A percentile compares a stretch with the other conserved stretches of the same genome.
These are phyloP conservation scores for Dendrocopos noguchii DNA, from an alignment of 2,113 vertebrate species.

Conservation along the genomic window DNA sequence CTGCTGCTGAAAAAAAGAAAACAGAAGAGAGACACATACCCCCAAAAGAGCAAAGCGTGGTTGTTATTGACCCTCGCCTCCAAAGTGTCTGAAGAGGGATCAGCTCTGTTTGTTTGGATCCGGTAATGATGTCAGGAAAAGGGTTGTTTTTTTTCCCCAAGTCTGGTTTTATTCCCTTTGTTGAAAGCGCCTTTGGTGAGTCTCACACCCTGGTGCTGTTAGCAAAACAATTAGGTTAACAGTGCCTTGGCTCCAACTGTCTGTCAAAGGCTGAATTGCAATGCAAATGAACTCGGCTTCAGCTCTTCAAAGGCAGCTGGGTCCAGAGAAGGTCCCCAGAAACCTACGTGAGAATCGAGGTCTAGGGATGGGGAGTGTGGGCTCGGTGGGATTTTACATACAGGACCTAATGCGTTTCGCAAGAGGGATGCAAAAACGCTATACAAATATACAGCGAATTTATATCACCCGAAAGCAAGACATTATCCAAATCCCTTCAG, in stretches of 20 bases:
- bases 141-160: background rate
- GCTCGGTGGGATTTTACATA: background rate
- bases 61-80: slow-evolving; percentile 21
- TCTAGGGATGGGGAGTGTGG: background rate
- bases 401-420: background rate
- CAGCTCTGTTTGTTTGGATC: slow-evolving; percentile 40
- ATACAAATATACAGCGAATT: background rate
- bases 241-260: slow-evolving; percentile 66
- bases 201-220: slow-evolving; percentile 66
- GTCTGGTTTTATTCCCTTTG: slow-evolving; percentile 35
- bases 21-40: background rate
- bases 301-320: slow-evolving; percentile 45
- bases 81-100: slow-evolving; percentile 26
- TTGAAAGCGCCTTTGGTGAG: slow-evolving; percentile 58
- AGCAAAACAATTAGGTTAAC: slow-evolving; percentile 74
- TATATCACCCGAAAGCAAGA: background rate
- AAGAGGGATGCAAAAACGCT: accelerated
- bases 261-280: slow-evolving; percentile 71
- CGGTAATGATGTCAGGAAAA: slow-evolving; percentile 55
- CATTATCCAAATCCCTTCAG: accelerated
- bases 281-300: slow-evolving; percentile 61
- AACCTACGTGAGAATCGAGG: background rate
- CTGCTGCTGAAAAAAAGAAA: background rate
- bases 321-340: background rate
- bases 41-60: slow-evolving; percentile 35